Evolutionary conservation across 2,888 invertebrate species (phyloP), one percentile per base, ranked within the genome.

Genomic region (Rotaria sp.): DNA sequence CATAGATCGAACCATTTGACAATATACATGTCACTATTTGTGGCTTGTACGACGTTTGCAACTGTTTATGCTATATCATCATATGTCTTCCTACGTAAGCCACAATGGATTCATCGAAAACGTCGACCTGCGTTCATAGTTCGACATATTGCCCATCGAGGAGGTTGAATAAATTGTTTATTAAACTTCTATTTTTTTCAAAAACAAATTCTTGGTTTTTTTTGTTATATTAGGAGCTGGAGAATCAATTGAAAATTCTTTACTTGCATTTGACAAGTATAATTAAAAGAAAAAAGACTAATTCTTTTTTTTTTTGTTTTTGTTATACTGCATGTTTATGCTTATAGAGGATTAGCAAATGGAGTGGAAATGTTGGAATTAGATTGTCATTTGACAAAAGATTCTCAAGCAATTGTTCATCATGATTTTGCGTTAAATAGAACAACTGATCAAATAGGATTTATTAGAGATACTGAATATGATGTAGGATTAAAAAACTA

Each of bases 311-410:
- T n/a, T n/a, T n/a, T n/a, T n/a, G n/a, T 50, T 18, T 35, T 67
- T 7, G 30, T 30, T 30, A 67, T n/a, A 15, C 3, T 67, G 11
- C 13, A 30, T 7, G 8, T 11, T 30, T 67, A 26, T 74, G 18
- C n/a, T 85, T 80, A 0, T 45, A 86, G 86, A 55, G 93, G 94
- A 10, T 90, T 92, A 5, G 90, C 90, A 30, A 88, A 92, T 74
- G 93, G 93, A 18, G 93, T 94, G 24, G 93, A 94, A 88, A 94
- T 94, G 94, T 89, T 94, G 87, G 94, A 94, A 89, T 89, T 94
- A 75, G 94, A 94, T 89, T 93, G 93, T 88, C 94, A 94, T 85
- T 89, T 94, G 87, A 94, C 94, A 1, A 92, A 90, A 88, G 94
- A 94, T 90, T 92, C 92, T 11, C 90, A 93, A 89, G 93, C 94